phyloP scores from a whole-genome alignment of 2,113 vertebrate genomes.

The Scytalopus superciliaris region DNA sequence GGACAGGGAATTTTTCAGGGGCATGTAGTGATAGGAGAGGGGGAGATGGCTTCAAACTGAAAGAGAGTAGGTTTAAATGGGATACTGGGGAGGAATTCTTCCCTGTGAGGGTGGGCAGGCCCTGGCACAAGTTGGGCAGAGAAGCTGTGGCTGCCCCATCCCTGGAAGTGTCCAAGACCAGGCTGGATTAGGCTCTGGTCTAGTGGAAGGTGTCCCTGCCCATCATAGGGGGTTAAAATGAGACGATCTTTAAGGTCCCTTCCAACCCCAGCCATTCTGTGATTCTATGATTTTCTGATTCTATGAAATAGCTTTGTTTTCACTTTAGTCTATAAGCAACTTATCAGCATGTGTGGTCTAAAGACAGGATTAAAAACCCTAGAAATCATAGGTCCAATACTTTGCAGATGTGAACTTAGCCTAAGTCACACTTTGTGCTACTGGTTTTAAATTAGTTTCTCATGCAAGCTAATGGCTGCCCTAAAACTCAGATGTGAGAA shows the following conservation, averaged over 20 bases:
- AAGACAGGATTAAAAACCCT: not conserved
- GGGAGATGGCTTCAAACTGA: not conserved
- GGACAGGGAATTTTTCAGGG: not conserved
- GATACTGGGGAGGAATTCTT: not conserved
- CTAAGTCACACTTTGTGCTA: not conserved
- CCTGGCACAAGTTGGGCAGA: not conserved
- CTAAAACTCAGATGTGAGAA: not conserved
- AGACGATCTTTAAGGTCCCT: not conserved
- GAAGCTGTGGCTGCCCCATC: not conserved
- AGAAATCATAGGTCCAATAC: not conserved
- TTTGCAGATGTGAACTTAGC: not conserved
- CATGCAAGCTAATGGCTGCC: not conserved
- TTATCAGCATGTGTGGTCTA: not conserved
- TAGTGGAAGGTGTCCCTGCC: not conserved
- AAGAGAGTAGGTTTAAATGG: not conserved
- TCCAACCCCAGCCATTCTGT: not conserved
- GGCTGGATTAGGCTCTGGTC: not conserved
- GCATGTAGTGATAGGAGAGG: not conserved
- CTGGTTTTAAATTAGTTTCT: not conserved
- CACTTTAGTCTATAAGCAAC: not conserved
- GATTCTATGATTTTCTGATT: not conserved
- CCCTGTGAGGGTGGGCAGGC: not conserved
- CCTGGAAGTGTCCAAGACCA: not conserved
- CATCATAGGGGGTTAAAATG: rapidly evolving
- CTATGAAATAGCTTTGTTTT: not conserved